Base-by-base conservation (phyloP, 1,140 invertebrate species). In the Drosophila tristis region DNA sequence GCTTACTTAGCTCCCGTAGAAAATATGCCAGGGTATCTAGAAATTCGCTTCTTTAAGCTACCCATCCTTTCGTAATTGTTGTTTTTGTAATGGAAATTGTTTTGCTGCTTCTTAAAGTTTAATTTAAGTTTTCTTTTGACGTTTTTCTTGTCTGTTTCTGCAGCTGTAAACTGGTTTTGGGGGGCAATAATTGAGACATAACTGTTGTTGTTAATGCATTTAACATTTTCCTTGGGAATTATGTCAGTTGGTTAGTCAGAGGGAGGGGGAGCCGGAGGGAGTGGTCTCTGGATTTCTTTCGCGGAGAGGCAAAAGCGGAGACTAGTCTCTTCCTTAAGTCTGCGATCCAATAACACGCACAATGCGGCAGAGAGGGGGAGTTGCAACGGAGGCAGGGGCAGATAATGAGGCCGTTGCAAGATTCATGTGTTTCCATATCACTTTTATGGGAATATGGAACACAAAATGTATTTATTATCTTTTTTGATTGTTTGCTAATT, bases 151-250 rank as follows among this genome's bases (percentile, higher is more conserved):
- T 35, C 48, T 43, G 20, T 15, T 23, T 11, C 25, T 42, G 47
- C 31, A 44, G 23, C 51, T 53, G 16, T 15, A 51, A 84, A 84
- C 80, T 61, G 59, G 80, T 78, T 84, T 82, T 39, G 4, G 35
- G 15, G 2, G 57, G 43, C 49, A 39, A 13, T 77, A 82, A 81
- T 81, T 82, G 80, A 82, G 80, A 84, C 79, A 81, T 70, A 82
- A 71, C 79, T 74, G 80, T 84, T 31, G 73, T 53, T 81, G 74
- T 48, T 29, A 74, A 78, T 84, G 64, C 80, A 74, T 55, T 78
- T 82, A 82, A 82, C 74, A 82, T 82, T 82, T 82, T 82, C 60
- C 80, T 57, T 79, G 79, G 79, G 79, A 82, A 82, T 82, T 84
- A 82, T 82, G 79, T 82, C 80, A 82, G 80, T 82, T 78, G 79